Percentiles rank a stretch among this genome's conserved stretches.
Conservation (phyloP, 2,888 invertebrate species). For the Drosophila pegasa region DNA sequence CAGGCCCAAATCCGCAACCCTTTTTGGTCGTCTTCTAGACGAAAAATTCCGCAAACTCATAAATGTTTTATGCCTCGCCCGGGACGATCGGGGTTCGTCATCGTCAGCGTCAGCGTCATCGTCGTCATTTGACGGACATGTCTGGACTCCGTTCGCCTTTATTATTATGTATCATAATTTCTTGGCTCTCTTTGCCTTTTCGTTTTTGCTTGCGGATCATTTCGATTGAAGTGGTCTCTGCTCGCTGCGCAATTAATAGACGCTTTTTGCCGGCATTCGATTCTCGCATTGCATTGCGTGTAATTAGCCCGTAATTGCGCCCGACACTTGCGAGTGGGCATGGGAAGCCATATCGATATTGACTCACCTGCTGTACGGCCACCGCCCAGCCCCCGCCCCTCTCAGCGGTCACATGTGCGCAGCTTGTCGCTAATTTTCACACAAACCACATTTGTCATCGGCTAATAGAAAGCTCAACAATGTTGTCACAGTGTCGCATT, state of each 20-base stretch:
- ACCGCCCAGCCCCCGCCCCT: background rate
- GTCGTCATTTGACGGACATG: constrained; percentile 63
- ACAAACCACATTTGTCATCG: constrained; percentile 26
- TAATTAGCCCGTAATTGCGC: constrained; percentile 68
- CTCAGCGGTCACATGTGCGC: constrained; percentile 29
- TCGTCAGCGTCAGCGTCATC: constrained; percentile 38
- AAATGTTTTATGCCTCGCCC: constrained; percentile 64
- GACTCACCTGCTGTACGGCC: constrained; percentile 10
- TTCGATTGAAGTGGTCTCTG: constrained; percentile 19
- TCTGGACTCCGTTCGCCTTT: constrained; percentile 32
- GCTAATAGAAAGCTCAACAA: constrained; percentile 5
- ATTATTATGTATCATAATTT: constrained; percentile 44
- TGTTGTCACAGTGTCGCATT: background rate
- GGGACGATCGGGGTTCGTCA: constrained; percentile 57
- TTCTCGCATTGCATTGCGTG: constrained; percentile 58
- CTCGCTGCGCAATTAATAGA: constrained; percentile 19
- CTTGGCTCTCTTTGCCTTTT: constrained; percentile 6
- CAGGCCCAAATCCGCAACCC: constrained; percentile 35
- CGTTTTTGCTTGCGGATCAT: constrained; percentile 9
- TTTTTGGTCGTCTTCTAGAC: constrained; percentile 51
- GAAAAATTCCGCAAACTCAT: constrained; percentile 76
- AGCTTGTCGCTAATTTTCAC: constrained; percentile 58
- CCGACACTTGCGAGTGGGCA: constrained; percentile 41
- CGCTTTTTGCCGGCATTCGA: constrained; percentile 49
- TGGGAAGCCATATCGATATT: constrained; percentile 27